Conservation (phyloP, 2,888 invertebrate genomes). For the Pharmacophagus antenor region DNA sequence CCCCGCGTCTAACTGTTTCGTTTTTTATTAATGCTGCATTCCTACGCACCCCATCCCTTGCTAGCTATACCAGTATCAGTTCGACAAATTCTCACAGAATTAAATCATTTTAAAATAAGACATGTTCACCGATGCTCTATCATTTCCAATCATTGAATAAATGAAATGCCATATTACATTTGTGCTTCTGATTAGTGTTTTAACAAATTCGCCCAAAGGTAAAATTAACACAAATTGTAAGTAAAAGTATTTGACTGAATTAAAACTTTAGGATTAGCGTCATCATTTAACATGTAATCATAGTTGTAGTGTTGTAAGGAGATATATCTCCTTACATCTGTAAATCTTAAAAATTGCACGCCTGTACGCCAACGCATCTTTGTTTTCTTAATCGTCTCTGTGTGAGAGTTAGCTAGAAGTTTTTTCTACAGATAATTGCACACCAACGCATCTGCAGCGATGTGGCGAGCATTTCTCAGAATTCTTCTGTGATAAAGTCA, state of each 20-base stretch:
- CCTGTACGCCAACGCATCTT: conserved; percentile 44
- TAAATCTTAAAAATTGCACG: conserved; percentile 32
- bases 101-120: conserved; percentile 5
- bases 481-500: conserved; percentile 34
- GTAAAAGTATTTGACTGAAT: too few species aligned
- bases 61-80: conserved; percentile 22
- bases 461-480: conserved; percentile 39
- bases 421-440: conserved; percentile 48
- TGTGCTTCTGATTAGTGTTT: too few species aligned
- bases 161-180: too few species aligned
- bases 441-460: conserved; percentile 35
- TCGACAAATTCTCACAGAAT: conserved; percentile 27
- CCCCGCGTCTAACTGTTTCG: conserved; percentile 71
- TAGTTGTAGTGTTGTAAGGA: too few species aligned
- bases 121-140: too few species aligned
- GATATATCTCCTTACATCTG: not conserved
- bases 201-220: too few species aligned
- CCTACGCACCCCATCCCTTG: conserved; percentile 67
- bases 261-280: too few species aligned
- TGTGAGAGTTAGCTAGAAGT: conserved; percentile 55
- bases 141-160: too few species aligned
- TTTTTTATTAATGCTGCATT: conserved; percentile 70
- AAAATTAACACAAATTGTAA: too few species aligned
- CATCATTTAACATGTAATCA: too few species aligned
- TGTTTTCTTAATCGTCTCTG: conserved; percentile 43